Evolutionary conservation across 2,113 vertebrate species (phyloP).

Genomic region (Peromyscus maniculatus): DNA sequence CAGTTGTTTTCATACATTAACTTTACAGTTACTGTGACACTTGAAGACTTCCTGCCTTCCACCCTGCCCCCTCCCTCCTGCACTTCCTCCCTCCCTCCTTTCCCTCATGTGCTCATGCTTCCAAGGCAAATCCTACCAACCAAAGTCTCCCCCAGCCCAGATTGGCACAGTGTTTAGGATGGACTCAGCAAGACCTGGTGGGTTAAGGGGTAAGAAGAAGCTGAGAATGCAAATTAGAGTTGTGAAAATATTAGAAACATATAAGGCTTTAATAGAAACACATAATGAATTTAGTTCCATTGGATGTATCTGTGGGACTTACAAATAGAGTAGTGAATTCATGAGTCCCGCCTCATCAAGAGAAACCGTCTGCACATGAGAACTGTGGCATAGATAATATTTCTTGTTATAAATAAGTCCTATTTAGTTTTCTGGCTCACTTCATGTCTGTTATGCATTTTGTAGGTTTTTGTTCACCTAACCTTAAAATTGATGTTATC

Average conservation of each 20-base stretch:
- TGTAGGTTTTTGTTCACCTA: slow-evolving; percentile 29
- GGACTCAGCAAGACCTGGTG: background rate
- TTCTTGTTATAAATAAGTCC: background rate
- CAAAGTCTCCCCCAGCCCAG: background rate
- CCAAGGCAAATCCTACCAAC: background rate
- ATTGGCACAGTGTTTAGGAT: background rate
- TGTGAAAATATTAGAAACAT: slow-evolving; percentile 12
- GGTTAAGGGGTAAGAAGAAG: background rate
- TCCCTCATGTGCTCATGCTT: background rate
- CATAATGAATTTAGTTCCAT: background rate
- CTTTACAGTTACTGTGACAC: too few species aligned
- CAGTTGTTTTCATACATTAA: background rate
- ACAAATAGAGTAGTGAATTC: background rate
- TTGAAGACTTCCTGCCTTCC: too few species aligned
- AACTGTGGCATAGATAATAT: background rate
- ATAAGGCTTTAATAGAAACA: background rate
- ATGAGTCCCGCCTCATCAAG: background rate
- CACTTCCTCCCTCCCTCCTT: background rate
- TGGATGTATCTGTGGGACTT: background rate
- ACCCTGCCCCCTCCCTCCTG: background rate
- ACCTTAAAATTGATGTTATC: slow-evolving; percentile 20
- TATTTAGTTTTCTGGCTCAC: slow-evolving; percentile 2
- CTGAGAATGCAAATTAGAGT: background rate
- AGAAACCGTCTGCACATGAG: background rate
- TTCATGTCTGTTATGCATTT: background rate